A percentile compares a stretch with the other conserved stretches of the same genome.
phyloP scores from a whole-genome alignment of 2,113 vertebrate genomes.

The Epinephelus moara region DNA sequence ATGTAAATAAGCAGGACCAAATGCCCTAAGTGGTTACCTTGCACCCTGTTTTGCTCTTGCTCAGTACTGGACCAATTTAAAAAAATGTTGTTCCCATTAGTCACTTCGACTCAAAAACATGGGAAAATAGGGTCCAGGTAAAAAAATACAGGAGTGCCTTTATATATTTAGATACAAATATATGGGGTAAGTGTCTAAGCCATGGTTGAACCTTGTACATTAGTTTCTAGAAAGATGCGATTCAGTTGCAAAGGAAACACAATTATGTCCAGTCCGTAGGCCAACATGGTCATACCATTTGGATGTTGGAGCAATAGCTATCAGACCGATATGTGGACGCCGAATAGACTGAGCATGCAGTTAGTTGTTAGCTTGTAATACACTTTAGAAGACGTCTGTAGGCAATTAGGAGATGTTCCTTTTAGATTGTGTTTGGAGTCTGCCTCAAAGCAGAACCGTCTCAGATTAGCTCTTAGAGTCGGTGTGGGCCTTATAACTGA shows the following conservation, averaged over 20 bases:
- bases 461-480: not conserved
- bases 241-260: not conserved
- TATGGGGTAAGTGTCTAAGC: not conserved
- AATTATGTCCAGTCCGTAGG: not conserved
- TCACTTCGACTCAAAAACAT: too few species aligned
- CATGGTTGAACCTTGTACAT: not conserved
- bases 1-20: too few species aligned
- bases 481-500: not conserved
- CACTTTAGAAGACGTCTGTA: slow-evolving; percentile 1
- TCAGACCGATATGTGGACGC: not conserved
- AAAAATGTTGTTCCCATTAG: too few species aligned
- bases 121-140: too few species aligned
- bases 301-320: not conserved
- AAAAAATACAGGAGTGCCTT: too few species aligned
- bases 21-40: too few species aligned
- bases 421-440: slow-evolving; percentile 6
- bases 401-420: slow-evolving; percentile 19
- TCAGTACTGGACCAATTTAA: too few species aligned
- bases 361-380: not conserved
- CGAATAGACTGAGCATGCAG: not conserved
- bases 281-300: not conserved
- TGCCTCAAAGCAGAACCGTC: not conserved
- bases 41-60: too few species aligned
- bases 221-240: not conserved
- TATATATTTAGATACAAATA: not conserved